These are phyloP conservation scores for Zaprionus lachaisei DNA, from an alignment of 1,140 invertebrate genomes.

Conservation along the genomic window DNA sequence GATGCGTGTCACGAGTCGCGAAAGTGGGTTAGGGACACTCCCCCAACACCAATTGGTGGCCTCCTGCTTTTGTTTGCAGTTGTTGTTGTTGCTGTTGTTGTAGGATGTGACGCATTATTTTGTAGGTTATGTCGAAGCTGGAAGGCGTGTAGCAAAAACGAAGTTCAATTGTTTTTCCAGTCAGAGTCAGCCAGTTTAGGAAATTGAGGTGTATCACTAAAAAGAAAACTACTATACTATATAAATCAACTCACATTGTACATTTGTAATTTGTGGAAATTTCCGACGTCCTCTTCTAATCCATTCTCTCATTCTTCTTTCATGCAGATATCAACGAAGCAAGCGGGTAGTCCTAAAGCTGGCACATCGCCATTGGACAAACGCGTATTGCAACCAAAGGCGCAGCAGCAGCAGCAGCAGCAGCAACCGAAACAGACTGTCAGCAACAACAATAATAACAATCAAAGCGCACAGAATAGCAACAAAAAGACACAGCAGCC, in stretches of 20 bases:
- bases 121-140: slow-evolving; percentile 45
- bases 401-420: slow-evolving; percentile 83
- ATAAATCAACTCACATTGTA: neutral
- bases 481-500: slow-evolving; percentile 66
- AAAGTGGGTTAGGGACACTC: slow-evolving; percentile 77
- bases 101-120: slow-evolving; percentile 17
- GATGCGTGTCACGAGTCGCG: slow-evolving; percentile 28
- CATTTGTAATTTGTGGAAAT: slow-evolving; percentile 7
- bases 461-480: slow-evolving; percentile 47
- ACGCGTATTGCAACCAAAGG: slow-evolving; percentile 84
- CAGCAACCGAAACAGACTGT: slow-evolving; percentile 53
- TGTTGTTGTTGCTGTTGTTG: slow-evolving; percentile 5
- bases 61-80: neutral
- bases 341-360: slow-evolving; percentile 76
- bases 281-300: neutral
- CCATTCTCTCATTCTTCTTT: slow-evolving; percentile 13
- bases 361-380: slow-evolving; percentile 83
- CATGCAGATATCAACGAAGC: slow-evolving; percentile 82
- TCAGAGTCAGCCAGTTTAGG: neutral
- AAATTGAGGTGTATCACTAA: neutral
- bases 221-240: neutral
- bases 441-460: slow-evolving; percentile 48
- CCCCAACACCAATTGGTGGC: slow-evolving; percentile 22
- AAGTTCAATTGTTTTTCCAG: slow-evolving; percentile 66
- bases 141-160: slow-evolving; percentile 3